phyloP scores from a whole-genome alignment of 2,113 vertebrate genomes.

The Gnathonemus echidnorhynchus region DNA sequence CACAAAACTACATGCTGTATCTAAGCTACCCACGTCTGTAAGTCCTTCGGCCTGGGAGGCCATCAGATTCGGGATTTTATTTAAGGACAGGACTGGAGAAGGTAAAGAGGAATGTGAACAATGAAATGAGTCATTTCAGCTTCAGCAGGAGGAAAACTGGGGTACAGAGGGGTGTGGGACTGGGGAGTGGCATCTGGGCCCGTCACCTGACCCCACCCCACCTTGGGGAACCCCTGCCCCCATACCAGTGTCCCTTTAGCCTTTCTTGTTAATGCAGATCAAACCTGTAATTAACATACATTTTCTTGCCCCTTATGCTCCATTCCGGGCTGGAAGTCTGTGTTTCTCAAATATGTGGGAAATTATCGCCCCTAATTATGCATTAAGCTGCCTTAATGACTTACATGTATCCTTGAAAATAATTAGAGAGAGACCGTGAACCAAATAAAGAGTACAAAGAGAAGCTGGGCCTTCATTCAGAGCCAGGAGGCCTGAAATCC shows the following conservation, averaged over 20 bases:
- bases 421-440: conserved; percentile 52
- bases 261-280: neutral
- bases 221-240: neutral
- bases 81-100: neutral
- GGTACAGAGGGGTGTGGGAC: neutral
- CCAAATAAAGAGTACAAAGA: neutral
- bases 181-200: neutral
- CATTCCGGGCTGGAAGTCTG: neutral
- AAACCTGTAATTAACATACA: neutral
- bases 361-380: conserved; percentile 41
- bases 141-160: neutral
- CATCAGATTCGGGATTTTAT: neutral
- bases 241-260: neutral
- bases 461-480: neutral
- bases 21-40: neutral
- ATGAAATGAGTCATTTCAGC: neutral
- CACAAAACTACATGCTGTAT: neutral
- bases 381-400: conserved; percentile 32
- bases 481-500: neutral
- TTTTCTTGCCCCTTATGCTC: neutral
- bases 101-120: neutral
- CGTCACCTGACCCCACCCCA: neutral
- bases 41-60: neutral
- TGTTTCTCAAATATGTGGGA: conserved; percentile 38
- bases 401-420: conserved; percentile 41